phyloP scores from a whole-genome alignment of 2,113 vertebrate species.

The Girardinichthys multiradiatus region DNA sequence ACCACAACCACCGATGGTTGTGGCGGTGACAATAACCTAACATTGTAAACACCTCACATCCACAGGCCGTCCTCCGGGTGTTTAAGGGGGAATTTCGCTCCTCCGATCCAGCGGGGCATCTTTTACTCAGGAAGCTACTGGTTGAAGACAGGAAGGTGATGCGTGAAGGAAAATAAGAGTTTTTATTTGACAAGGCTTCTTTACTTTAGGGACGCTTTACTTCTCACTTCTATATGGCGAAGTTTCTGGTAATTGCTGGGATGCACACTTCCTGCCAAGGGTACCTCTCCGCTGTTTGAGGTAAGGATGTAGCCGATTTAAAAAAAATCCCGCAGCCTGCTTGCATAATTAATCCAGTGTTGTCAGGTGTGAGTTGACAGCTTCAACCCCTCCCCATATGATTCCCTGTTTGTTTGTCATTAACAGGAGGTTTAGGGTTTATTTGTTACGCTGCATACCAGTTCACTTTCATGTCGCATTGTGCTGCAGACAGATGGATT shows the following conservation, averaged over 20 bases:
- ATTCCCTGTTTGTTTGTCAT: too few relatives aligned
- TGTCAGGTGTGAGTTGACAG: too few relatives aligned
- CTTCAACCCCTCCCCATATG: too few relatives aligned
- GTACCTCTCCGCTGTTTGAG: slow-evolving; percentile 79
- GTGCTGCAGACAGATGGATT: neutral
- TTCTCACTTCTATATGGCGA: slow-evolving; percentile 79
- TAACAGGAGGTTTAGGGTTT: too few relatives aligned
- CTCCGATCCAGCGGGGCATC: neutral
- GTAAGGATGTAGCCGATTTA: slow-evolving; percentile 64
- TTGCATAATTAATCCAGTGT: neutral
- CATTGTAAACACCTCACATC: too few relatives aligned
- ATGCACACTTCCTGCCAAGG: slow-evolving; percentile 83
- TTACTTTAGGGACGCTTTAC: neutral
- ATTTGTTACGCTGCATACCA: neutral
- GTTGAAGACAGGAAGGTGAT: slow-evolving; percentile 14
- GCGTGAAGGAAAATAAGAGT: slow-evolving; percentile 4
- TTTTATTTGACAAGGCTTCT: slow-evolving; percentile 29
- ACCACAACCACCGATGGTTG: neutral
- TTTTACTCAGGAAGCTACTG: neutral
- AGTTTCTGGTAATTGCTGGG: slow-evolving; percentile 87
- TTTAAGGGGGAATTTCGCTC: too few relatives aligned
- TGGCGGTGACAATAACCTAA: neutral
- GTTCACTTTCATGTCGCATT: neutral
- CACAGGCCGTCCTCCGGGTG: too few relatives aligned
- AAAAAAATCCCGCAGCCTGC: neutral